Conservation (phyloP, 2,113 vertebrate genomes). For the Sander vitreus region DNA sequence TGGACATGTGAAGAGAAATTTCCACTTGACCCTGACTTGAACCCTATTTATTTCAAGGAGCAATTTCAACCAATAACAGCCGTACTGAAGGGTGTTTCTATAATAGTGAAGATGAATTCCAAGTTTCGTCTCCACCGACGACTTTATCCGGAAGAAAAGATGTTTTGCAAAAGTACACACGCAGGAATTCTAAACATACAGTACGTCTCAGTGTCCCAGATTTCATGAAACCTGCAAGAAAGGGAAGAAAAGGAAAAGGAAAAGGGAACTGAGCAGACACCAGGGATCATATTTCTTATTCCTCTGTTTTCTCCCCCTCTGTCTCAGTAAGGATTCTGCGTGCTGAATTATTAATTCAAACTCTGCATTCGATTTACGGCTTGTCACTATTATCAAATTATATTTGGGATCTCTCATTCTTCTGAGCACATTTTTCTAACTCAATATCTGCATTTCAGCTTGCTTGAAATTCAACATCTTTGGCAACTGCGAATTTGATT, state of each 20-base stretch:
- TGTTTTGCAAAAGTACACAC: constrained; percentile 61
- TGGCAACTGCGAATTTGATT: constrained; percentile 15
- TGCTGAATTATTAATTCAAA: constrained; percentile 83
- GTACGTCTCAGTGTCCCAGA: constrained; percentile 70
- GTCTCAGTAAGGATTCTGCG: constrained; percentile 69
- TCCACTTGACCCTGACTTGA: constrained; percentile 37
- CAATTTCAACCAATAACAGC: constrained; percentile 26
- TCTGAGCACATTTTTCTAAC: constrained; percentile 67
- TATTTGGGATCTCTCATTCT: constrained; percentile 67
- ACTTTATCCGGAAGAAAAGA: constrained; percentile 34
- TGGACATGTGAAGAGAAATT: constrained; percentile 3
- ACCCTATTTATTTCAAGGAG: constrained; percentile 22
- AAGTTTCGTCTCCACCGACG: constrained; percentile 24
- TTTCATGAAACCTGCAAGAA: constrained; percentile 70
- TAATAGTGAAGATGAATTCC: constrained; percentile 40
- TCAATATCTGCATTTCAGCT: constrained; percentile 56
- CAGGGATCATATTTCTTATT: constrained; percentile 68
- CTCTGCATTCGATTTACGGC: constrained; percentile 76
- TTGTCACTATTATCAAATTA: constrained; percentile 85
- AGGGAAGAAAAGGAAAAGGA: constrained; percentile 39
- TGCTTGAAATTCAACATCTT: constrained; percentile 16
- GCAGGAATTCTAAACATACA: constrained; percentile 70
- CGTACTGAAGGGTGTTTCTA: background rate
- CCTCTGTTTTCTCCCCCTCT: constrained; percentile 61
- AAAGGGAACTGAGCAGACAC: constrained; percentile 64